phyloP scores from a whole-genome alignment of 2,113 vertebrate species.

The Rissa tridactyla region DNA sequence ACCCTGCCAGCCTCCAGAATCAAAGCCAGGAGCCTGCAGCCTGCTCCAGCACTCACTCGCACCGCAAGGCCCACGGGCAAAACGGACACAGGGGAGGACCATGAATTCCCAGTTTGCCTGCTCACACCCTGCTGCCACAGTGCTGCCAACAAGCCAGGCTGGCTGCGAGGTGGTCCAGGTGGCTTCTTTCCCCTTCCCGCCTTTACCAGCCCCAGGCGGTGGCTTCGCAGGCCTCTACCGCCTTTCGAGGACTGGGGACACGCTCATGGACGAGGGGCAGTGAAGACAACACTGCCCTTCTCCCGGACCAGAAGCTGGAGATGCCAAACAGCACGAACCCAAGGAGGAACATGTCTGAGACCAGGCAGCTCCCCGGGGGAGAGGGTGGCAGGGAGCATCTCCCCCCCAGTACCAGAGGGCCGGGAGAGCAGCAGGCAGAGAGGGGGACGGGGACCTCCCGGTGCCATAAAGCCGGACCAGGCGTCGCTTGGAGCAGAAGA shows the following conservation, averaged over 20 bases:
- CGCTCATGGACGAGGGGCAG: fast-evolving
- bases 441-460: background rate
- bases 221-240: fast-evolving
- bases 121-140: fast-evolving
- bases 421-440: background rate
- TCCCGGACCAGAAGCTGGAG: background rate
- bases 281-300: fast-evolving
- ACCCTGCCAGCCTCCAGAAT: background rate
- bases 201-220: fast-evolving
- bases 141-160: fast-evolving
- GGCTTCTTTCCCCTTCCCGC: background rate
- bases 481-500: fast-evolving
- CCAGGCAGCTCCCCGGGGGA: background rate
- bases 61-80: fast-evolving
- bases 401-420: background rate
- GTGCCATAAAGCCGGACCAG: background rate
- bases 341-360: fast-evolving
- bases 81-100: background rate
- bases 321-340: background rate
- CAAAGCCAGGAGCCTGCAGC: fast-evolving
- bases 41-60: background rate
- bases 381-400: background rate
- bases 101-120: background rate
- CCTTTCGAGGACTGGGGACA: background rate
- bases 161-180: background rate